A percentile compares a stretch with the other conserved stretches of the same genome.
These are phyloP conservation scores for Odontocolon sp. DNA, from an alignment of 2,888 invertebrate species.

Conservation along the genomic window DNA sequence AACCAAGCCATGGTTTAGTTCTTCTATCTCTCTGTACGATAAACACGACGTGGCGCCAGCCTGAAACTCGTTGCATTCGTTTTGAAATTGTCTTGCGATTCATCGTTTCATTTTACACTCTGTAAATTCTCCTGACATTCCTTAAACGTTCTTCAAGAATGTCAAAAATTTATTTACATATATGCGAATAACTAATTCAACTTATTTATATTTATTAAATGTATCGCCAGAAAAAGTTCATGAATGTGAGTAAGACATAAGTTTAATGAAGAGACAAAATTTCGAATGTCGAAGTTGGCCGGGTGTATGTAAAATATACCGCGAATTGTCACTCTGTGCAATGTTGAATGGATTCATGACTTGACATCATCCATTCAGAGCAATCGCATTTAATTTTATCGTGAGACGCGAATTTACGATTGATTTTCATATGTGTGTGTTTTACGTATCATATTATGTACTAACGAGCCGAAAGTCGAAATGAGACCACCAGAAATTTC, in stretches of 20 bases:
- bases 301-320: slow-evolving; percentile 29
- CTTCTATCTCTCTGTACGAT: slow-evolving; percentile 4
- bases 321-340: slow-evolving; percentile 39
- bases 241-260: slow-evolving; percentile 18
- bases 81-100: too few species aligned
- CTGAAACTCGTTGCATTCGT: not conserved
- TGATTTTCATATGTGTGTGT: slow-evolving; percentile 19
- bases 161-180: too few species aligned
- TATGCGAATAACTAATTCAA: too few species aligned
- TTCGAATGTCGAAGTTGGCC: not conserved
- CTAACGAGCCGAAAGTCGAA: slow-evolving; percentile 5
- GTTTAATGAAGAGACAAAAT: not conserved
- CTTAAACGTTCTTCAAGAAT: not conserved
- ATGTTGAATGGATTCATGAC: slow-evolving; percentile 32
- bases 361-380: slow-evolving; percentile 1
- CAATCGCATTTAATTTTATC: slow-evolving; percentile 43
- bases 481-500: not conserved
- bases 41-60: not conserved
- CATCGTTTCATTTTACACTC: not conserved
- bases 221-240: not conserved
- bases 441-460: slow-evolving; percentile 4
- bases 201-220: not conserved
- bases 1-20: too few species aligned
- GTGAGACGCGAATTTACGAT: slow-evolving; percentile 40
- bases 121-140: not conserved